Evolutionary conservation across 1,140 invertebrate genomes (phyloP), one percentile per base, ranked within the genome.

Genomic region (Hylaeus volcanicus): DNA sequence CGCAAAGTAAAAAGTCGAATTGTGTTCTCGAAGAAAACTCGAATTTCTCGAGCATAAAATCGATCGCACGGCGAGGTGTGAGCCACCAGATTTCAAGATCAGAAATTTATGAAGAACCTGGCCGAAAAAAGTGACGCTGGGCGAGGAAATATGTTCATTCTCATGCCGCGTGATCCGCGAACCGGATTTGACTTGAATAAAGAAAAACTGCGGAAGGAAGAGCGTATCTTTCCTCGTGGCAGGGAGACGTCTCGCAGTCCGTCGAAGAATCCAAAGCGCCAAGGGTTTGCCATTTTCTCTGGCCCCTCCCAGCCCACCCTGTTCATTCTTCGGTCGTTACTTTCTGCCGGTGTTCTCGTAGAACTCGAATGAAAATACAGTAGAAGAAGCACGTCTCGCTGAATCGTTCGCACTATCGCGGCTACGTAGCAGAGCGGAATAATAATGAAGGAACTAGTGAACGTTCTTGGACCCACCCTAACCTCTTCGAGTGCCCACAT

Each of bases 401-500:
- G 39, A 70, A 74, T 75, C 78, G 72, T 80, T 80, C 82, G 72
- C 78, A 41, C 73, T 72, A 80, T 69, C 81, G 78, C 65, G 73
- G 70, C 64, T 83, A 61, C 65, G 48, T 39, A 64, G 39, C 76
- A 48, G 53, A 70, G 5, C 41, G 51, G 79, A 77, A 81, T 81
- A 77, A 12, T 58, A 81, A 81, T 45, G 73, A 64, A 58, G 39
- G 53, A 14, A 68, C 43, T n/a, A 58, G 37, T n/a, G 26, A 26
- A 26, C 26, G 26, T 26, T 26, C 26, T 26, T 26, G 26, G 26
- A 26, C 26, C 26, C 26, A 26, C 26, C 26, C 26, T 26, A 26
- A 26, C 26, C 26, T 26, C 26, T 26, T 26, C 26, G 0, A 26
- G 26, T 26, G 26, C 26, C 26, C 26, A 26, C 26, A 26, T 26